phyloP scores from a whole-genome alignment of 1,140 invertebrate species.

The Drosophila arizonae region DNA sequence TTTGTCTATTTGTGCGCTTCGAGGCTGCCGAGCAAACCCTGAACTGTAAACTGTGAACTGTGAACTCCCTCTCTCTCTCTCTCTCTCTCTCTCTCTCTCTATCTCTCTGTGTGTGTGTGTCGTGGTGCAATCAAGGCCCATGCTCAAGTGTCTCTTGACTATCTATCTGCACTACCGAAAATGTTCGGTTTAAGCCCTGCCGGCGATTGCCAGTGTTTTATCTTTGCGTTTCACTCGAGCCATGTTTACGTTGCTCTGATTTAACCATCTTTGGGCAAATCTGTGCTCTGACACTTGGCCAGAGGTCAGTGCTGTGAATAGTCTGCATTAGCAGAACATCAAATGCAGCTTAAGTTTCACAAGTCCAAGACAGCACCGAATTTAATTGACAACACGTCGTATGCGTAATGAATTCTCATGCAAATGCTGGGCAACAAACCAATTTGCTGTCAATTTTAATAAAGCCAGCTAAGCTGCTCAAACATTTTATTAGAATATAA shows the following conservation, averaged over 20 bases:
- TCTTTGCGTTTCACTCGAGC: conserved; percentile 17
- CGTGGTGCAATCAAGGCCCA: conserved; percentile 49
- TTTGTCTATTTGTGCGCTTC: conserved; percentile 37
- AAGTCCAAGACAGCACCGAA: not conserved
- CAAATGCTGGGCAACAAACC: not conserved
- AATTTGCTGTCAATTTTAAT: not conserved
- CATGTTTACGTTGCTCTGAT: conserved; percentile 4
- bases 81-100: conserved; percentile 2
- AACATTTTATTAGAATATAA: not conserved
- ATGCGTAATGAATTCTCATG: conserved; percentile 5
- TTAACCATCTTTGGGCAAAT: conserved; percentile 23
- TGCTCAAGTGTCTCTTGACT: conserved; percentile 15
- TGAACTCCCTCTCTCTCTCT: conserved; percentile 12
- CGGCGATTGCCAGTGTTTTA: conserved; percentile 36
- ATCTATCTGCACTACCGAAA: conserved; percentile 18
- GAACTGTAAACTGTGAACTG: conserved; percentile 41
- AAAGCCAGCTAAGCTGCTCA: not conserved
- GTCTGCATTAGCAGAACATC: conserved; percentile 12
- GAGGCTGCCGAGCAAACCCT: conserved; percentile 62
- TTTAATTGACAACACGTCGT: conserved; percentile 14
- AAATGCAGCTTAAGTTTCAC: conserved; percentile 1
- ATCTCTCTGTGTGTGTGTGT: too few relatives aligned
- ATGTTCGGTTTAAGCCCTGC: conserved; percentile 58
- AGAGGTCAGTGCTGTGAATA: conserved; percentile 5
- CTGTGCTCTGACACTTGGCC: conserved; percentile 17